Percentiles rank a stretch among this genome's conserved stretches.
These are phyloP conservation scores for Micromussa lordhowensis DNA, from an alignment of 92 coral and sea anemone genomes.

Conservation along the genomic window DNA sequence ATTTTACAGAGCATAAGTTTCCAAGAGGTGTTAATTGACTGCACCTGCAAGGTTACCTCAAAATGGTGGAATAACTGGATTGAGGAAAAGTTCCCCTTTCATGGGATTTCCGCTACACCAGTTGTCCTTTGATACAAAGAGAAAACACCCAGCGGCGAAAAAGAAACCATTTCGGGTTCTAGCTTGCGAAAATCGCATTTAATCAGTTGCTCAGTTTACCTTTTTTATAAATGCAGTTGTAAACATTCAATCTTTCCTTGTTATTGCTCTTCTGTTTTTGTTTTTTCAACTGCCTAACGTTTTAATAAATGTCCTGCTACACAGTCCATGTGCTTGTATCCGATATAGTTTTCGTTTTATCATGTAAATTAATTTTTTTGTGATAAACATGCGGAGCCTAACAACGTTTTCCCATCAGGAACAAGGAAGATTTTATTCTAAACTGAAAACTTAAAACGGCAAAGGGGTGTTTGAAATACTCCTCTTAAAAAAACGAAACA, in stretches of 20 bases:
- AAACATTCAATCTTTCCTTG: slow-evolving; percentile 3
- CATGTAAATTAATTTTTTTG: neutral
- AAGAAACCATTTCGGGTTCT: neutral
- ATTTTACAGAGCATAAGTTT: neutral
- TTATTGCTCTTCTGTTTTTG: neutral
- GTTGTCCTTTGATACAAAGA: neutral
- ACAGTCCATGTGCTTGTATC: neutral
- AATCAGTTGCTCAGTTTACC: neutral
- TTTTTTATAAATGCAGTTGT: neutral
- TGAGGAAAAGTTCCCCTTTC: neutral
- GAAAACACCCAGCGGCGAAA: neutral
- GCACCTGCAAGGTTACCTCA: slow-evolving; percentile 9
- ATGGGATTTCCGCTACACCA: neutral
- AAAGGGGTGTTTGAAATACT: neutral
- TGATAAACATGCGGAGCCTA: neutral
- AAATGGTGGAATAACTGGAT: slow-evolving; percentile 19
- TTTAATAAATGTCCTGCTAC: slow-evolving; percentile 2
- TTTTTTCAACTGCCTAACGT: neutral
- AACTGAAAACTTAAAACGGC: slow-evolving; percentile 1
- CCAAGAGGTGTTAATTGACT: slow-evolving; percentile 14
- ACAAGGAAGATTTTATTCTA: neutral
- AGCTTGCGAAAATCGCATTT: neutral
- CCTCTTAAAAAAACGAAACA: neutral
- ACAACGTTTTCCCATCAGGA: neutral
- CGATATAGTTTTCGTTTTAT: neutral